These are phyloP conservation scores for Petrocephalus sullivani DNA, from an alignment of 2,797 vertebrate species.

Conservation along the genomic window DNA sequence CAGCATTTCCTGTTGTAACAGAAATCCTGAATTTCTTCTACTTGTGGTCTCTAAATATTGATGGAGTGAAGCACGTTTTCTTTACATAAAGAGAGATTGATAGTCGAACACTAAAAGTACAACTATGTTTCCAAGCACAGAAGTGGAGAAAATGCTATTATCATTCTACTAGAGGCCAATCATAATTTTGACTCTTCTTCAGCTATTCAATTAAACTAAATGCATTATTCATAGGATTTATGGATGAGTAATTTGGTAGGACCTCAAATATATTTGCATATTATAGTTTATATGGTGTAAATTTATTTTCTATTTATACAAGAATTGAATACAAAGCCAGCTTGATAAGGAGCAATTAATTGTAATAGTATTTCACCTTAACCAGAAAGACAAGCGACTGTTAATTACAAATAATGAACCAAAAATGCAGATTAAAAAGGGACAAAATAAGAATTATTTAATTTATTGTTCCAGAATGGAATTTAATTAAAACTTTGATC, in stretches of 20 bases:
- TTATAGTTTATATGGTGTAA: conserved; percentile 12
- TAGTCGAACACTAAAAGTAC: not conserved
- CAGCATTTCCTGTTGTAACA: not conserved
- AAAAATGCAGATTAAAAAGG: conserved; percentile 6
- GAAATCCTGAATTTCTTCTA: not conserved
- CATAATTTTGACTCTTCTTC: conserved; percentile 17
- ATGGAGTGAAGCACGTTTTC: not conserved
- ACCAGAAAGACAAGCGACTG: not conserved
- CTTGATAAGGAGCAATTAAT: conserved; percentile 7
- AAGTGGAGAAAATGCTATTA: conserved; percentile 6
- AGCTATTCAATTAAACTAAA: conserved; percentile 16
- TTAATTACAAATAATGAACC: conserved; percentile 20
- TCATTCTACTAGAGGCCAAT: conserved; percentile 13
- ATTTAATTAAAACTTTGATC: conserved; percentile 17
- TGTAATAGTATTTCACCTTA: conserved; percentile 1
- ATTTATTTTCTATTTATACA: conserved; percentile 20
- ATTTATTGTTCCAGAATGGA: conserved; percentile 3
- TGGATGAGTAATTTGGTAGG: conserved; percentile 16
- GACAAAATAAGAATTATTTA: conserved; percentile 10
- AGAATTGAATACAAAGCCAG: conserved; percentile 11
- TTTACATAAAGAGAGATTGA: not conserved
- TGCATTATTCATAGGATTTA: conserved; percentile 17
- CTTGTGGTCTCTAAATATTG: not conserved
- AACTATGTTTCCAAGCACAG: conserved; percentile 3
- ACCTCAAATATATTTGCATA: conserved; percentile 11